phyloP scores from a whole-genome alignment of 64 coral and sea anemone species.

The Montipora sp. region DNA sequence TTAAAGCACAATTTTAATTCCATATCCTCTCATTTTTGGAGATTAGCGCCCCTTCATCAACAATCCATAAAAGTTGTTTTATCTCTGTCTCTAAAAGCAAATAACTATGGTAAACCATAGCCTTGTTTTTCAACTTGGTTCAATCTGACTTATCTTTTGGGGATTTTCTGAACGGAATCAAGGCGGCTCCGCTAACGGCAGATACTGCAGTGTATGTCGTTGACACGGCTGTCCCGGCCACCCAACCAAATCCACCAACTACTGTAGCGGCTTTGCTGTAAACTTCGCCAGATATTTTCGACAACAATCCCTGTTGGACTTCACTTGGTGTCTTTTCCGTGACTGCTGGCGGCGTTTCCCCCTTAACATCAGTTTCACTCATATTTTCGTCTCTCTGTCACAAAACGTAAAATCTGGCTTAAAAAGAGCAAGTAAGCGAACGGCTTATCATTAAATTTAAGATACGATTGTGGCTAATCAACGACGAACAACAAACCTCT shows the following conservation, averaged over 20 bases:
- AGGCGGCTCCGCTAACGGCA: constrained; percentile 83
- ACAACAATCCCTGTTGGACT: constrained; percentile 74
- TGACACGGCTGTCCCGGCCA: constrained; percentile 85
- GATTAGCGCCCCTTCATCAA: background rate
- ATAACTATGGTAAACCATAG: constrained; percentile 13
- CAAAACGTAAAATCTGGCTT: background rate
- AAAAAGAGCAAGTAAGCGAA: background rate
- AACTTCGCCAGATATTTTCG: constrained; percentile 86
- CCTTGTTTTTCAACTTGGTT: background rate
- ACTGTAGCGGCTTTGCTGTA: constrained; percentile 88
- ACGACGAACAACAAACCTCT: constrained; percentile 39
- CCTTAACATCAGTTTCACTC: constrained; percentile 36
- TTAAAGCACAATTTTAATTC: too few species aligned
- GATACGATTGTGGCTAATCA: too few species aligned
- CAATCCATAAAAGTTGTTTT: background rate
- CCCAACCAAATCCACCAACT: constrained; percentile 89
- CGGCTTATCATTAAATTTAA: background rate
- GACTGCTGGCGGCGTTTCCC: background rate
- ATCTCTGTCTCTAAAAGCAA: constrained; percentile 25
- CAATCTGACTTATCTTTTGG: constrained; percentile 85
- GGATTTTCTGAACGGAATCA: constrained; percentile 83
- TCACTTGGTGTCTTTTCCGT: background rate
- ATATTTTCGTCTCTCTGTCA: constrained; percentile 33
- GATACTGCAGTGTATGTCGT: constrained; percentile 78
- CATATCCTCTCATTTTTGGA: background rate